phyloP scores from a whole-genome alignment of 1,140 invertebrate genomes.

The Bradysia coprophila region DNA sequence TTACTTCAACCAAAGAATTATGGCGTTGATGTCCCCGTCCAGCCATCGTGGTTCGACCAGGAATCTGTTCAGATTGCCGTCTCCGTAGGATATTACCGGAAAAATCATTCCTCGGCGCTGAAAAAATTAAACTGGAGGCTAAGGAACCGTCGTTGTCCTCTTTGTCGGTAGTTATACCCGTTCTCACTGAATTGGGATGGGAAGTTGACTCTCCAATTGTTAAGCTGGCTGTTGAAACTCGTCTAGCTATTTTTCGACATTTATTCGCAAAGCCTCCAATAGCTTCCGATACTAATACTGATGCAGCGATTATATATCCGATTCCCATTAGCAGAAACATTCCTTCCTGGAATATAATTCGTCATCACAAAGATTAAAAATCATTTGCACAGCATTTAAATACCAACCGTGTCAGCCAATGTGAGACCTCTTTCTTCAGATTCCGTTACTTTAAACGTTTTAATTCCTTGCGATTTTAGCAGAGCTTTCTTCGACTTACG shows the following conservation, averaged over 20 bases:
- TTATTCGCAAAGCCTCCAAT: slow-evolving; percentile 40
- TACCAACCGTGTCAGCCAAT: slow-evolving; percentile 10
- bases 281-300: slow-evolving; percentile 34
- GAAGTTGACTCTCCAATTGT: neutral
- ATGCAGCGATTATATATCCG: slow-evolving; percentile 37
- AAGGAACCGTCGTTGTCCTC: neutral
- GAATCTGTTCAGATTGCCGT: neutral
- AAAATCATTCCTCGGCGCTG: too few relatives aligned
- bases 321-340: slow-evolving; percentile 53
- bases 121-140: too few relatives aligned
- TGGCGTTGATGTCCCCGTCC: neutral
- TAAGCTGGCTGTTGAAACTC: slow-evolving; percentile 4
- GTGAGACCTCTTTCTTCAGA: neutral
- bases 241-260: slow-evolving; percentile 24
- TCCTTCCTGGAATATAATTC: too few relatives aligned
- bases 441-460: neutral
- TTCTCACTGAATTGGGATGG: neutral
- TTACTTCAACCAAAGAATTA: neutral
- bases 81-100: too few relatives aligned
- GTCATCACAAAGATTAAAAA: slow-evolving; percentile 50
- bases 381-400: slow-evolving; percentile 36
- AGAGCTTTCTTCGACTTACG: slow-evolving; percentile 33
- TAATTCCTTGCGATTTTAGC: slow-evolving; percentile 25
- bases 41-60: neutral
- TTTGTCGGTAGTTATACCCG: neutral